These are phyloP conservation scores for Xylota segnis DNA, from an alignment of 2,888 invertebrate genomes.

Conservation along the genomic window DNA sequence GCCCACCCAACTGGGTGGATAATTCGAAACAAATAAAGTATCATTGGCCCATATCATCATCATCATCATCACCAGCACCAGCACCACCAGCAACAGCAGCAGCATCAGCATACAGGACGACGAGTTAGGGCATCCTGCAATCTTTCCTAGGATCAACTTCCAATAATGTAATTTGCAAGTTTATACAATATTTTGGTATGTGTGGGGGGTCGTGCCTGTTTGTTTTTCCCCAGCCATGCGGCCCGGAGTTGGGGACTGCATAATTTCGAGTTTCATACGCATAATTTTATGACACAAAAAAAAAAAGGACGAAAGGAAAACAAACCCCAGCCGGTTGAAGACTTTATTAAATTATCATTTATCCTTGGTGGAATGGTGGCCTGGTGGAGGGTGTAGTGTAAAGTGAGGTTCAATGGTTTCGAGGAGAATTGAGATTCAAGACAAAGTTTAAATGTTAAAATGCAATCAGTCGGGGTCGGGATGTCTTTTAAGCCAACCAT, in stretches of 20 bases:
- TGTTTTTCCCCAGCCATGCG: not conserved
- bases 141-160: slow-evolving; percentile 74
- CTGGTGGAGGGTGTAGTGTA: not conserved
- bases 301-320: slow-evolving; percentile 23
- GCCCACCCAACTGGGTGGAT: slow-evolving; percentile 26
- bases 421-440: not conserved
- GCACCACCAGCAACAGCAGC: slow-evolving; percentile 16
- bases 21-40: slow-evolving; percentile 76
- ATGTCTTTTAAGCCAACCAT: no score
- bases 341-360: slow-evolving; percentile 72
- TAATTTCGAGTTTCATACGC: slow-evolving; percentile 70
- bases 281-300: slow-evolving; percentile 68
- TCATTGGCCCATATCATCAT: slow-evolving; percentile 59
- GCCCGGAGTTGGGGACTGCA: slow-evolving; percentile 42
- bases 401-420: not conserved
- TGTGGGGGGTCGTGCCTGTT: not conserved
- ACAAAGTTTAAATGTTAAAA: not conserved
- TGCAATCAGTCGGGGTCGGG: no score
- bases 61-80: slow-evolving; percentile 27
- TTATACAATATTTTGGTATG: slow-evolving; percentile 60
- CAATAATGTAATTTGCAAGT: slow-evolving; percentile 76
- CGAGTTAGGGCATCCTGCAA: slow-evolving; percentile 55
- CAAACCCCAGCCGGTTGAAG: slow-evolving; percentile 9
- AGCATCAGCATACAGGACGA: slow-evolving; percentile 27
- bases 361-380: not conserved